Conservation (phyloP, 2,797 vertebrate species). For the Melanotaenia maccullochi region DNA sequence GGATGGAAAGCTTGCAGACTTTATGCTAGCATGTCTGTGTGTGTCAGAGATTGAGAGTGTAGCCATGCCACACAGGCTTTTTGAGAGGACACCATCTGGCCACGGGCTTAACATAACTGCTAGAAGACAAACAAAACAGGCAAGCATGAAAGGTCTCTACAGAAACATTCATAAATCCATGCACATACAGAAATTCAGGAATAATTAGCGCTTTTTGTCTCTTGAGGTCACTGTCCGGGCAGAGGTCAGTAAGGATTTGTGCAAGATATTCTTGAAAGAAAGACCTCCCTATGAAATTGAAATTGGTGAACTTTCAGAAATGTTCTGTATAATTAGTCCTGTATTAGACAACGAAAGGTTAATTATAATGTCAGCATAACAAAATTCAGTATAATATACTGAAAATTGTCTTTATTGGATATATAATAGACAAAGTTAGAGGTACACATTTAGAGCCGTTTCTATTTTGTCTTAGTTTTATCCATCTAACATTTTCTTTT, state of each 20-base stretch:
- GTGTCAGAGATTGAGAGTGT: constrained; percentile 10
- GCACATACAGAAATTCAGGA: constrained; percentile 6
- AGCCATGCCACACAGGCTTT: constrained; percentile 42
- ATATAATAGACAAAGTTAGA: too few species aligned
- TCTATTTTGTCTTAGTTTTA: too few species aligned
- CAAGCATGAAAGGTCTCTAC: constrained; percentile 20
- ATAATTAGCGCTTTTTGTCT: constrained; percentile 32
- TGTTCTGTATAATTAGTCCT: not conserved
- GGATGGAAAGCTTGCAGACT: constrained; percentile 27
- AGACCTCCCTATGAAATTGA: constrained; percentile 1
- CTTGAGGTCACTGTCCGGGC: constrained; percentile 22
- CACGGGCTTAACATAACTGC: constrained; percentile 42
- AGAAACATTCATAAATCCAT: constrained; percentile 1
- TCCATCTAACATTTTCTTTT: too few species aligned
- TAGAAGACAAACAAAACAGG: constrained; percentile 48
- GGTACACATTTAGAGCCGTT: too few species aligned
- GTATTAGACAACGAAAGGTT: constrained; percentile 3
- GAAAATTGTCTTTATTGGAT: too few species aligned
- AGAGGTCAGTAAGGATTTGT: constrained; percentile 3
- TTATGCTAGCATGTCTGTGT: constrained; percentile 14
- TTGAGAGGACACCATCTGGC: constrained; percentile 68
- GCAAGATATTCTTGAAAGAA: constrained; percentile 1
- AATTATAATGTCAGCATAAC: constrained; percentile 1
- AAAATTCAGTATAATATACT: not conserved
- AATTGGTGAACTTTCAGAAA: not conserved